Percentiles rank a stretch among this genome's conserved stretches.
Conservation (phyloP, 92 coral and sea anemone genomes). For the Actinernus sp. region DNA sequence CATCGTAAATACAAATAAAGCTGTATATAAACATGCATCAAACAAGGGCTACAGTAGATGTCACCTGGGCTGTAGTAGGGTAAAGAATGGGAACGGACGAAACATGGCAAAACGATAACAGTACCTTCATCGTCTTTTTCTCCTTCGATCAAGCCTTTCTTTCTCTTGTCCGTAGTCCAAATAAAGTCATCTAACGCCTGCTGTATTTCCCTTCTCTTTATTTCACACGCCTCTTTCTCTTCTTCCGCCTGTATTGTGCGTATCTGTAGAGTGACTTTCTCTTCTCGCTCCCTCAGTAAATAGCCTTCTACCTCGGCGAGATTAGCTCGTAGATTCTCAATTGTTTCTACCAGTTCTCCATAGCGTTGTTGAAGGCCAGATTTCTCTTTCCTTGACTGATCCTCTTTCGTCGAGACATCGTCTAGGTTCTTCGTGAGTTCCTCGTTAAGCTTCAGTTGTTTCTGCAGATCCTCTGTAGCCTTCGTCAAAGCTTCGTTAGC, state of each 20-base stretch:
- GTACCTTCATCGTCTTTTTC: slow-evolving; percentile 51
- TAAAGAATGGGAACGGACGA: neutral
- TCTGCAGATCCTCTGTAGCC: slow-evolving; percentile 8
- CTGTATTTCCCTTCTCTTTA: slow-evolving; percentile 74
- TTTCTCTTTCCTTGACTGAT: slow-evolving; percentile 34
- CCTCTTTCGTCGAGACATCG: slow-evolving; percentile 27
- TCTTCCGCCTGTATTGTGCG: slow-evolving; percentile 73
- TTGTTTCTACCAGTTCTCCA: slow-evolving; percentile 44
- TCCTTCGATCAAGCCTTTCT: slow-evolving; percentile 14
- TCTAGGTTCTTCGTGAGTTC: slow-evolving; percentile 23
- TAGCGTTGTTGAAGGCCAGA: slow-evolving; percentile 38
- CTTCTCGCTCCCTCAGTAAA: slow-evolving; percentile 73
- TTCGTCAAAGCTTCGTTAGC: slow-evolving; percentile 7
- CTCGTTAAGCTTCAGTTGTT: slow-evolving; percentile 4
- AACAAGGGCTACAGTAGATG: no score
- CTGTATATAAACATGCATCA: slow-evolving; percentile 7
- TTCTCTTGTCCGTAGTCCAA: slow-evolving; percentile 85
- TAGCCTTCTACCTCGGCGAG: slow-evolving; percentile 69
- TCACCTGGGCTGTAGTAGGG: slow-evolving; percentile 6
- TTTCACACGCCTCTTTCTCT: slow-evolving; percentile 79
- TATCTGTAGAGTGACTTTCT: slow-evolving; percentile 71
- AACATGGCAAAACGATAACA: neutral
- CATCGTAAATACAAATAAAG: neutral
- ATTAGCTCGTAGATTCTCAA: slow-evolving; percentile 51
- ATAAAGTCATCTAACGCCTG: slow-evolving; percentile 96